These are phyloP conservation scores for Ictidomys tridecemlineatus DNA, from an alignment of 2,113 vertebrate genomes.

Conservation along the genomic window DNA sequence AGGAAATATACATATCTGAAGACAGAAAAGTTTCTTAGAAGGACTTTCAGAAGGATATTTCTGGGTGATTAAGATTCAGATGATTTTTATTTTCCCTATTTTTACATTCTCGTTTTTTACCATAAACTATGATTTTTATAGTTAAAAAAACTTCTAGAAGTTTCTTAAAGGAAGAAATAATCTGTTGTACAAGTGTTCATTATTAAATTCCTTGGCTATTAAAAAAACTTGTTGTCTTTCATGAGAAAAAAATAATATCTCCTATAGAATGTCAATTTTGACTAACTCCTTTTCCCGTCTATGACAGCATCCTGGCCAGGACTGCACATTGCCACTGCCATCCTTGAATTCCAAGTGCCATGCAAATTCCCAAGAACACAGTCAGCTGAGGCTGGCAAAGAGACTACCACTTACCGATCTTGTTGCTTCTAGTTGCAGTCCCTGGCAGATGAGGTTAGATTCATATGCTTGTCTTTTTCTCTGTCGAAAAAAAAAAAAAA, in stretches of 20 bases:
- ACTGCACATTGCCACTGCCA: not conserved
- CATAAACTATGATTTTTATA: not conserved
- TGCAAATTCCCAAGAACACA: not conserved
- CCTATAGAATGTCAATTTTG: not conserved
- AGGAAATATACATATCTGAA: not conserved
- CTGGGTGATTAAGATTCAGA: not conserved
- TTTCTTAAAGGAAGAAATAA: slow-evolving; percentile 28
- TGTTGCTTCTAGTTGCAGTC: slow-evolving; percentile 93
- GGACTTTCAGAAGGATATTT: slow-evolving; percentile 28
- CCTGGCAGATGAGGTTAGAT: slow-evolving; percentile 92
- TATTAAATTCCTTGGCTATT: not conserved
- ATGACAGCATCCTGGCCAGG: rapidly evolving
- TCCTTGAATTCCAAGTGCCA: not conserved
- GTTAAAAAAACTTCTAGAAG: not conserved
- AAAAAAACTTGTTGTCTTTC: not conserved
- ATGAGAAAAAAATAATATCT: not conserved
- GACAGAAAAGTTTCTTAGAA: not conserved
- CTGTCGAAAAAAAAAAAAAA: slow-evolving; percentile 86
- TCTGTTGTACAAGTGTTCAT: not conserved
- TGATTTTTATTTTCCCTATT: slow-evolving; percentile 27
- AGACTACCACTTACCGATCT: slow-evolving; percentile 89
- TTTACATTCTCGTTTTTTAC: not conserved
- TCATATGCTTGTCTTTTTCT: slow-evolving; percentile 93
- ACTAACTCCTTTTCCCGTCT: not conserved
- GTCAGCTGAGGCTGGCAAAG: rapidly evolving